These are phyloP conservation scores for Amazona guildingii DNA, from an alignment of 2,113 vertebrate species.

Conservation along the genomic window DNA sequence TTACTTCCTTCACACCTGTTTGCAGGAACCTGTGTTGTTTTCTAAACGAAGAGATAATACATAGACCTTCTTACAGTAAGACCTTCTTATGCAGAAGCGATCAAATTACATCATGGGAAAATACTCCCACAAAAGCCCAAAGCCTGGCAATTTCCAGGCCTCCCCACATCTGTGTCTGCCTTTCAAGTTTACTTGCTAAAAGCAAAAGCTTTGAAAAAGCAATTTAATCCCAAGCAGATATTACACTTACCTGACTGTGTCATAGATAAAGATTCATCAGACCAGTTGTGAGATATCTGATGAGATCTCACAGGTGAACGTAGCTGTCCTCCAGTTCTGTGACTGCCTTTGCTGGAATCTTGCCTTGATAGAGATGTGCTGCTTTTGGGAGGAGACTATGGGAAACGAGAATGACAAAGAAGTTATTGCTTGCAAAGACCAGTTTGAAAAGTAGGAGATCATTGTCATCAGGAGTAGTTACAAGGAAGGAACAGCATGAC, in stretches of 20 bases:
- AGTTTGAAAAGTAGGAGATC: neutral
- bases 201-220: neutral
- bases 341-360: constrained; percentile 74
- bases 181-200: neutral
- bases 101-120: neutral
- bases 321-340: constrained; percentile 69
- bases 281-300: constrained; percentile 75
- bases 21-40: neutral
- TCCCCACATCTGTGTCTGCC: neutral
- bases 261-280: constrained; percentile 79
- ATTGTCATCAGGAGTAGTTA: neutral
- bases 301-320: constrained; percentile 71
- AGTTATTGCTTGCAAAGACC: neutral
- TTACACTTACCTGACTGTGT: constrained; percentile 85
- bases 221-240: neutral
- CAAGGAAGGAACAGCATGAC: neutral
- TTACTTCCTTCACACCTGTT: neutral
- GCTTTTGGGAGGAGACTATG: constrained; percentile 79
- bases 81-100: neutral
- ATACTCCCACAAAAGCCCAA: neutral
- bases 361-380: constrained; percentile 76
- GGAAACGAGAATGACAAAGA: constrained; percentile 36
- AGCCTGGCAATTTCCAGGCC: neutral
- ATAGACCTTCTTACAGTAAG: neutral
- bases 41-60: neutral